These are phyloP conservation scores for Chaetodon auriga DNA, from an alignment of 2,113 vertebrate genomes.

Conservation along the genomic window DNA sequence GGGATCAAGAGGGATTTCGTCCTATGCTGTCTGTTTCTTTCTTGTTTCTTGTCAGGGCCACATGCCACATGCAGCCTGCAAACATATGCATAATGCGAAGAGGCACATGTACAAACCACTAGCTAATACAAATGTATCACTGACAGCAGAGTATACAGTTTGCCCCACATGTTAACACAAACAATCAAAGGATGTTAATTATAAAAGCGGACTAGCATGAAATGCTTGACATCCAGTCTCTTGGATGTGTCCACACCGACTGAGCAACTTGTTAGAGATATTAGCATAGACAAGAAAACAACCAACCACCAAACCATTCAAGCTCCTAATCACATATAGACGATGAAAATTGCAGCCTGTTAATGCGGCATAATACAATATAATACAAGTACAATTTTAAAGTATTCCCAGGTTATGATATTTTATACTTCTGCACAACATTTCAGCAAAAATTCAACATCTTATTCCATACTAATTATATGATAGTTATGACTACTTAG, in stretches of 20 bases:
- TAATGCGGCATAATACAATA: too few species aligned
- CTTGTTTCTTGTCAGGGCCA: constrained; percentile 27
- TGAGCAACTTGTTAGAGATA: not conserved
- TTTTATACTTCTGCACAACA: not conserved
- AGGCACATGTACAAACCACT: constrained; percentile 33
- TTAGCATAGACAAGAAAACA: not conserved
- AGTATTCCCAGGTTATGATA: not conserved
- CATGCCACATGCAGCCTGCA: constrained; percentile 6
- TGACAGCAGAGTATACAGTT: constrained; percentile 6
- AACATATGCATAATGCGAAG: constrained; percentile 37
- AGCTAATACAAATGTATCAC: constrained; percentile 2
- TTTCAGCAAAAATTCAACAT: not conserved
- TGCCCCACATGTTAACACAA: not conserved
- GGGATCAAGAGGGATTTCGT: constrained; percentile 57
- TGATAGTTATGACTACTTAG: not conserved
- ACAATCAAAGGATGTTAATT: constrained; percentile 28
- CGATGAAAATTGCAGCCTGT: not conserved
- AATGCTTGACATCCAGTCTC: constrained; percentile 2
- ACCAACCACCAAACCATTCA: not conserved
- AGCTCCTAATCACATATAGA: not conserved
- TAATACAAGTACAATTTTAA: not conserved
- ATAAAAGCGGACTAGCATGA: constrained; percentile 9
- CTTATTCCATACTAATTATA: not conserved
- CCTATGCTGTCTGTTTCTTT: constrained; percentile 27
- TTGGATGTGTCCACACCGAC: not conserved